Percentiles rank a stretch among this genome's conserved stretches.
These are phyloP conservation scores for Pandemis heparana DNA, from an alignment of 2,888 invertebrate species.

Conservation along the genomic window DNA sequence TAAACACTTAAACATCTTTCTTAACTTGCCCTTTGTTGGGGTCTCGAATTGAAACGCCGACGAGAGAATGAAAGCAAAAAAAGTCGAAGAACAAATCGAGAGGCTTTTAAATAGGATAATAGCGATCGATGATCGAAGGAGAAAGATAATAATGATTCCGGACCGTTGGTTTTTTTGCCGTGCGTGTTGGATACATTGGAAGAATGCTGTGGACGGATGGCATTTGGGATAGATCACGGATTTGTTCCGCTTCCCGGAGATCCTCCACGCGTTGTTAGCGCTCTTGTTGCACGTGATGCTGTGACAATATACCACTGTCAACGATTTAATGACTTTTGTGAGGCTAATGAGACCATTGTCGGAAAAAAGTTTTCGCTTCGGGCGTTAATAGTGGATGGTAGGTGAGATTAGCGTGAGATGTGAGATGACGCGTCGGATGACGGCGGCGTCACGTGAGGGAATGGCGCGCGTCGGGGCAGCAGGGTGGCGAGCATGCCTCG, in stretches of 20 bases:
- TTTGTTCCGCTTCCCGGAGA: slow-evolving; percentile 83
- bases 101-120: slow-evolving; percentile 85
- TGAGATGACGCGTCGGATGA: slow-evolving; percentile 53
- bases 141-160: slow-evolving; percentile 83
- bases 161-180: slow-evolving; percentile 75
- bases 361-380: slow-evolving; percentile 63
- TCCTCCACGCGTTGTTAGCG: slow-evolving; percentile 83
- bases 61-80: slow-evolving; percentile 73
- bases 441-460: slow-evolving; percentile 70
- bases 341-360: slow-evolving; percentile 80
- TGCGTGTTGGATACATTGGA: slow-evolving; percentile 68
- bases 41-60: slow-evolving; percentile 79
- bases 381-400: slow-evolving; percentile 70
- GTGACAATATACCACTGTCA: slow-evolving; percentile 71
- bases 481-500: slow-evolving; percentile 73
- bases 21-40: slow-evolving; percentile 81
- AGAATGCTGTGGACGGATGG: slow-evolving; percentile 67
- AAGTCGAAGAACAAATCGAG: slow-evolving; percentile 81
- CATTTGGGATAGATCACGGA: slow-evolving; percentile 75
- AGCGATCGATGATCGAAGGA: slow-evolving; percentile 83
- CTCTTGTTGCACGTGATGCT: slow-evolving; percentile 77
- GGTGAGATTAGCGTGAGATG: slow-evolving; percentile 67
- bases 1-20: slow-evolving; percentile 85
- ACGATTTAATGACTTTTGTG: slow-evolving; percentile 79
- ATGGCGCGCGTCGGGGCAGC: slow-evolving; percentile 67